phyloP scores from a whole-genome alignment of 2,113 vertebrate genomes.

The Calidris pugnax region DNA sequence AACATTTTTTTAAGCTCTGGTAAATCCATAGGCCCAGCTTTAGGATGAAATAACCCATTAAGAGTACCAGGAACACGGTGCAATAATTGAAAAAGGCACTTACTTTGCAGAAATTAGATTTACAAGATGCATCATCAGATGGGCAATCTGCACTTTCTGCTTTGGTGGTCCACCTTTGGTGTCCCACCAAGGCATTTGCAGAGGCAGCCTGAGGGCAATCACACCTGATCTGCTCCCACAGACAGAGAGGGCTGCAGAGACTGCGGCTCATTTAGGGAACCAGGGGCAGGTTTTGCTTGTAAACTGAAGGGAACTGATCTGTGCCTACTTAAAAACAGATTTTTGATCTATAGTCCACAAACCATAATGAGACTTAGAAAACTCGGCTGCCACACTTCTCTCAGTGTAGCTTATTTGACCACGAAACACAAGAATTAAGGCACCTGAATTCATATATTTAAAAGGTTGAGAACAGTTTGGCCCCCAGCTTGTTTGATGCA shows the following conservation, averaged over 20 bases:
- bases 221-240: not conserved
- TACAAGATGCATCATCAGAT: accelerated
- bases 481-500: not conserved
- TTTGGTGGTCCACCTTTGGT: not conserved
- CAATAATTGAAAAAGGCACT: not conserved
- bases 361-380: not conserved
- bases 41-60: not conserved
- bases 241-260: not conserved
- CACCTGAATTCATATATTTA: not conserved
- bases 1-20: not conserved
- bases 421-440: not conserved
- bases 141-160: not conserved
- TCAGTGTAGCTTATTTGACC: not conserved
- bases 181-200: not conserved
- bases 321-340: not conserved
- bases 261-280: not conserved
- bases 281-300: not conserved
- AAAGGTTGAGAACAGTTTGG: not conserved
- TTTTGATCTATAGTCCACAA: not conserved
- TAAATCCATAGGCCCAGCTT: not conserved
- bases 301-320: not conserved
- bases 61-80: not conserved
- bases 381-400: not conserved
- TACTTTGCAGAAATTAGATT: not conserved
- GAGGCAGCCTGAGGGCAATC: not conserved